phyloP scores from a whole-genome alignment of 1,140 invertebrate species.

The Sycophila sp. region DNA sequence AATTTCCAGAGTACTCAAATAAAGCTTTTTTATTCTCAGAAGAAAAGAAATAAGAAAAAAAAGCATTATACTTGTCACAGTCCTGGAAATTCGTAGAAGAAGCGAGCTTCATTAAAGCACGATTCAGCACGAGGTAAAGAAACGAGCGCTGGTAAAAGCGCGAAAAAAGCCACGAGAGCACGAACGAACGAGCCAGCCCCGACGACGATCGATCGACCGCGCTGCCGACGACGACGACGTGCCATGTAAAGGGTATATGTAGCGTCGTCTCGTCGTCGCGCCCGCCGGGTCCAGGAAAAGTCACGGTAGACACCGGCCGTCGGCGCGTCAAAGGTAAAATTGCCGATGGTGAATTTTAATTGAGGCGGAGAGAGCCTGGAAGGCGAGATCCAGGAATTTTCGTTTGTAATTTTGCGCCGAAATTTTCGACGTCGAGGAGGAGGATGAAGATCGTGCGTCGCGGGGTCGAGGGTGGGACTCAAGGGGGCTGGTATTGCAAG shows the following conservation, averaged over 20 bases:
- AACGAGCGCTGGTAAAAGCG: background rate
- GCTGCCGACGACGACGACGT: background rate
- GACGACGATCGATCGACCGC: constrained; percentile 19
- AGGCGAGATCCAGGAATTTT: background rate
- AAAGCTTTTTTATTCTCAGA: no score
- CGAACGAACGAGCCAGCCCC: background rate
- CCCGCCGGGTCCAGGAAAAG: background rate
- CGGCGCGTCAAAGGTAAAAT: background rate
- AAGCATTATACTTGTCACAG: no score
- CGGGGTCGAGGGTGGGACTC: no score
- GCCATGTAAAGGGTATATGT: background rate
- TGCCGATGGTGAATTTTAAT: constrained; percentile 19
- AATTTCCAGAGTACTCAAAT: no score
- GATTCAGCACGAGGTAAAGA: no score
- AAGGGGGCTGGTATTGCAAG: no score
- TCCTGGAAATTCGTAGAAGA: no score
- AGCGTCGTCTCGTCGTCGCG: constrained; percentile 7
- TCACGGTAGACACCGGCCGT: background rate
- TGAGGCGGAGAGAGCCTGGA: constrained; percentile 2
- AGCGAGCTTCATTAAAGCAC: background rate
- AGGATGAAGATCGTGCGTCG: no score
- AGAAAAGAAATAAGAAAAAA: no score
- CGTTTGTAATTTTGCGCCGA: no score
- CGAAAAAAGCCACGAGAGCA: background rate
- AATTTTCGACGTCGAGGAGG: no score